Percentiles rank a stretch among this genome's conserved stretches.
Conservation (phyloP, 2,888 invertebrate species). For the Melikaiella ostensackeni region DNA sequence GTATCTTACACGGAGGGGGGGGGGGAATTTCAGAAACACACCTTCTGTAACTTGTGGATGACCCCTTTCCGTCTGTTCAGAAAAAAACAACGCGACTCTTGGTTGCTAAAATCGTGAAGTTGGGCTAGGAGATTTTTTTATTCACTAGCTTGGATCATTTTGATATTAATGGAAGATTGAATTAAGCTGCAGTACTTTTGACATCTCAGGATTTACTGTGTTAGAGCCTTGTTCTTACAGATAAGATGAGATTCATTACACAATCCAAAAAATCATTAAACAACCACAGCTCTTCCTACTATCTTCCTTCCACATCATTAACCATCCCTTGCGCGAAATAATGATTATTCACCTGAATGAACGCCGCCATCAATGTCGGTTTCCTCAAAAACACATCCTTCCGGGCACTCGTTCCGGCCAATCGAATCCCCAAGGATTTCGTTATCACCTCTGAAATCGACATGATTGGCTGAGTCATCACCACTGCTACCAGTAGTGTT, state of each 20-base stretch:
- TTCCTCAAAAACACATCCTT: conserved; percentile 77
- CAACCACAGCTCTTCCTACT: not conserved
- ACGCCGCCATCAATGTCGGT: conserved; percentile 83
- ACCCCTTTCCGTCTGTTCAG: too few species aligned
- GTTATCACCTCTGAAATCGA: conserved; percentile 77
- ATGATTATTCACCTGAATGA: conserved; percentile 82
- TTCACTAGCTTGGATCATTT: too few species aligned
- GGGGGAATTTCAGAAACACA: too few species aligned
- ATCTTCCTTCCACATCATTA: conserved; percentile 5
- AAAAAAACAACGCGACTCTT: too few species aligned
- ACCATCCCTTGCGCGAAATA: not conserved
- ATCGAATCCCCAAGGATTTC: conserved; percentile 64
- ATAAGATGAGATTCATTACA: not conserved
- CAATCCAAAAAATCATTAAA: not conserved
- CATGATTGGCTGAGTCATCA: conserved; percentile 36
- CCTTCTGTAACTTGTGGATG: too few species aligned
- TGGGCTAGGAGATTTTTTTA: too few species aligned
- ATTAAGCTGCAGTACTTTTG: too few species aligned
- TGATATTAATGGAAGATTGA: too few species aligned
- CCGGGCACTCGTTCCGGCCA: conserved; percentile 71
- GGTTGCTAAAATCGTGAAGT: too few species aligned
- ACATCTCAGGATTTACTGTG: too few species aligned
- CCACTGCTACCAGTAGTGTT: conserved; percentile 59
- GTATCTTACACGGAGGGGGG: too few species aligned
- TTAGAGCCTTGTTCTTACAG: not conserved